phyloP scores from a whole-genome alignment of 2,888 invertebrate species.

The Silvanus unidentatus region DNA sequence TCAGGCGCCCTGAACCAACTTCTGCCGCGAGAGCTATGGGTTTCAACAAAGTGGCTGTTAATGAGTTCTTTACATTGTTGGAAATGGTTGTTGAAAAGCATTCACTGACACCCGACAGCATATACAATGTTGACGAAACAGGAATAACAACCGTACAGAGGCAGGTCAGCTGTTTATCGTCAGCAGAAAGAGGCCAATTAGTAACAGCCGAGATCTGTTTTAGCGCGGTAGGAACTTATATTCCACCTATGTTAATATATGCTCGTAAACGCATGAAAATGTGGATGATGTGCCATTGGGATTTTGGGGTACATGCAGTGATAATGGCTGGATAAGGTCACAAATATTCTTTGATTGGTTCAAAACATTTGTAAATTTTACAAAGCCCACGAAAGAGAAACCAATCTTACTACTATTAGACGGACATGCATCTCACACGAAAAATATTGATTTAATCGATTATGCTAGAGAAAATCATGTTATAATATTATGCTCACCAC shows the following conservation, averaged over 20 bases:
- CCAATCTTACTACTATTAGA: slow-evolving; percentile 19
- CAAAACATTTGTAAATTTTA: slow-evolving; percentile 14
- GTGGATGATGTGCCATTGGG: no score
- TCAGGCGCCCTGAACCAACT: background rate
- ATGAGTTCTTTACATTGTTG: background rate
- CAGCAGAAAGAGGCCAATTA: slow-evolving; percentile 24
- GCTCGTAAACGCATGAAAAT: slow-evolving; percentile 32
- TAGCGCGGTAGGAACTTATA: slow-evolving; percentile 32
- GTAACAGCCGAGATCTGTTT: slow-evolving; percentile 28
- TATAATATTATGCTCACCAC: slow-evolving; percentile 25
- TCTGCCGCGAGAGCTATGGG: background rate
- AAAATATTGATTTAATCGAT: slow-evolving; percentile 25
- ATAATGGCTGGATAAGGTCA: slow-evolving; percentile 31
- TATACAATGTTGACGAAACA: slow-evolving; percentile 21
- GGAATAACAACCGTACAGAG: slow-evolving; percentile 24
- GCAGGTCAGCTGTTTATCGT: slow-evolving; percentile 9
- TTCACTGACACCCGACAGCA: background rate
- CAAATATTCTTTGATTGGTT: slow-evolving; percentile 12
- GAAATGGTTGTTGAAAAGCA: background rate
- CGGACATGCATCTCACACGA: slow-evolving; percentile 24
- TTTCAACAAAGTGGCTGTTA: background rate
- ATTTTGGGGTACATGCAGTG: no score
- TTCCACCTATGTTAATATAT: slow-evolving; percentile 38
- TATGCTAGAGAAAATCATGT: slow-evolving; percentile 18
- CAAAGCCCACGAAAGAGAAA: slow-evolving; percentile 14